A percentile compares a stretch with the other conserved stretches of the same genome.
Evolutionary conservation across 2,888 invertebrate species (phyloP).

Genomic region (Lithophane ornitopus): DNA sequence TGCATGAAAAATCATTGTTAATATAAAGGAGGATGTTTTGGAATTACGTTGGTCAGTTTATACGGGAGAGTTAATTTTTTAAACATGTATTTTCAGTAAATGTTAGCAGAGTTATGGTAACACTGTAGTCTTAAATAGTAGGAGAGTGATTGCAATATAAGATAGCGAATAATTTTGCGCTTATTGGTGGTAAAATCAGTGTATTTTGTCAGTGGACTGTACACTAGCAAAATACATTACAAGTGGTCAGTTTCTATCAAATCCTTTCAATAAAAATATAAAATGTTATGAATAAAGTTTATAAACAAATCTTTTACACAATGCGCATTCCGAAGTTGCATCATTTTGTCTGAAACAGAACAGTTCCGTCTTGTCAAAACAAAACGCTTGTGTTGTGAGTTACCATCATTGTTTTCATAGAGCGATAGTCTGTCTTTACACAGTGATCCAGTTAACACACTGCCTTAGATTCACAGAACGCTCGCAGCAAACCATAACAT

Average conservation of each 20-base stretch:
- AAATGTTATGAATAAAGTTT: background rate
- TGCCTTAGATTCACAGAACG: background rate
- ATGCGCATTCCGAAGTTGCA: background rate
- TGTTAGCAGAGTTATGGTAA: slow-evolving; percentile 12
- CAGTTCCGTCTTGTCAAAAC: slow-evolving; percentile 1
- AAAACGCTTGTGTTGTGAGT: slow-evolving; percentile 5
- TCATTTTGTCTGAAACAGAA: slow-evolving; percentile 4
- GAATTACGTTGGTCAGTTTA: slow-evolving; percentile 30
- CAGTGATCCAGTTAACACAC: background rate
- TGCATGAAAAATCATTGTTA: slow-evolving; percentile 61
- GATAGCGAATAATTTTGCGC: slow-evolving; percentile 5
- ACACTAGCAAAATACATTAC: background rate
- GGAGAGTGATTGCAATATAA: slow-evolving; percentile 2
- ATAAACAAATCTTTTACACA: slow-evolving; percentile 2
- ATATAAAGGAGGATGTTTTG: slow-evolving; percentile 60
- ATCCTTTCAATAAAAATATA: background rate
- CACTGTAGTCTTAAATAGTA: slow-evolving; percentile 30
- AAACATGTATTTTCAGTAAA: slow-evolving; percentile 20
- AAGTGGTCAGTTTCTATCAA: background rate
- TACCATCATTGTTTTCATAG: slow-evolving; percentile 5
- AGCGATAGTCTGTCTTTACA: background rate
- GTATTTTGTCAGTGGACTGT: background rate
- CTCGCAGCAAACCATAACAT: background rate
- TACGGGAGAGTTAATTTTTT: slow-evolving; percentile 18
- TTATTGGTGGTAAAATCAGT: background rate